Percentiles rank a stretch among this genome's conserved stretches.
Evolutionary conservation across 2,797 vertebrate genomes (phyloP).

Genomic region (Hapalemur alaotrensis): DNA sequence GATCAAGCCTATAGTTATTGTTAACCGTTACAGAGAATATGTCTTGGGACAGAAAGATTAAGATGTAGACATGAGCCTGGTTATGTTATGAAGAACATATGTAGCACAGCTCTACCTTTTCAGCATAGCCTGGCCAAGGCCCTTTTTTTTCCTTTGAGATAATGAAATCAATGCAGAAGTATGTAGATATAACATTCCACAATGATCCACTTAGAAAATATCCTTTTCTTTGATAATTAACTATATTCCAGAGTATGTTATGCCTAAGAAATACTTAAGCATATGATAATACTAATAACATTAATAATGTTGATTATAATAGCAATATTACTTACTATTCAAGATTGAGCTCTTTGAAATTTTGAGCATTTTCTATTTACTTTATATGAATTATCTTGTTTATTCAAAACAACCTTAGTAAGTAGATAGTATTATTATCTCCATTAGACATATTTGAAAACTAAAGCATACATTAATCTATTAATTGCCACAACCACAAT

Average conservation of each 20-base stretch:
- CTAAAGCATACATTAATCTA: background rate
- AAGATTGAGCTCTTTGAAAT: slow-evolving; percentile 25
- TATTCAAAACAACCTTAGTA: background rate
- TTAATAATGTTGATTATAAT: background rate
- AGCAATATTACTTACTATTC: background rate
- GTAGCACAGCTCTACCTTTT: background rate
- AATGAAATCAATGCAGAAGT: background rate
- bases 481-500: background rate
- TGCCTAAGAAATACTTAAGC: background rate
- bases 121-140: background rate
- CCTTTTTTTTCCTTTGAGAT: background rate
- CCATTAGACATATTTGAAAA: slow-evolving; percentile 10
- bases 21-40: background rate
- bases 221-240: background rate
- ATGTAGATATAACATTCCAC: background rate
- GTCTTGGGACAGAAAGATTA: background rate
- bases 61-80: background rate
- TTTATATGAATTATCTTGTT: slow-evolving; percentile 12
- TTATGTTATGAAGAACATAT: background rate
- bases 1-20: slow-evolving; percentile 53
- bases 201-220: background rate
- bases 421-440: background rate
- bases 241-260: background rate
- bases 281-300: background rate
- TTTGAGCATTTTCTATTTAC: background rate